A percentile compares a stretch with the other conserved stretches of the same genome.
Evolutionary conservation across 1,140 invertebrate species (phyloP).

Genomic region (Tribolium castaneum): DNA sequence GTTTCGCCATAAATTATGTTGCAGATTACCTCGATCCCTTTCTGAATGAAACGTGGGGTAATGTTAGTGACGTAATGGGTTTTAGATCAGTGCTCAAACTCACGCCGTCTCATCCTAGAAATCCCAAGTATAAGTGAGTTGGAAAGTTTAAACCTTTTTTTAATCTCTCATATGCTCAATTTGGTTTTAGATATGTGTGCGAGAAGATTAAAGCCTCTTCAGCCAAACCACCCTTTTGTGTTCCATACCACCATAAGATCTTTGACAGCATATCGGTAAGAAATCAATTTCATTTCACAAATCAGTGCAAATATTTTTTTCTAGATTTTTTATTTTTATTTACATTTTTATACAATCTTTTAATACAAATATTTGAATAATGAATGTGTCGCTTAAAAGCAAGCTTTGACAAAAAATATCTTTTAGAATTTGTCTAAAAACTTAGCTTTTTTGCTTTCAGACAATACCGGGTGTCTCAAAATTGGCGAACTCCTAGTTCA

Average conservation of each 20-base stretch:
- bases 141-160: neutral
- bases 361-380: no score
- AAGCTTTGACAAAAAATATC: no score
- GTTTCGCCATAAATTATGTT: conserved; percentile 2
- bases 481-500: no score
- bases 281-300: conserved; percentile 46
- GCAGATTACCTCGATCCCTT: conserved; percentile 72
- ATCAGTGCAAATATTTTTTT: no score
- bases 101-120: conserved; percentile 77
- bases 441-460: no score
- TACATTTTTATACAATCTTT: no score
- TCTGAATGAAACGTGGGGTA: conserved; percentile 64
- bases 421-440: no score
- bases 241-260: conserved; percentile 78
- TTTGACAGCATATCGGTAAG: conserved; percentile 76
- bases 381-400: no score
- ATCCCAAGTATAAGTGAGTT: conserved; percentile 76
- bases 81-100: conserved; percentile 79
- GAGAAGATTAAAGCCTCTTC: conserved; percentile 76
- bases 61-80: conserved; percentile 70
- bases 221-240: conserved; percentile 75
- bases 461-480: no score
- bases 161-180: neutral
- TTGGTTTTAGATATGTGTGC: conserved; percentile 57
- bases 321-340: no score